A percentile compares a stretch with the other conserved stretches of the same genome.
Evolutionary conservation across 2,888 invertebrate species (phyloP).

Genomic region (Drepanosiphum platanoidis): DNA sequence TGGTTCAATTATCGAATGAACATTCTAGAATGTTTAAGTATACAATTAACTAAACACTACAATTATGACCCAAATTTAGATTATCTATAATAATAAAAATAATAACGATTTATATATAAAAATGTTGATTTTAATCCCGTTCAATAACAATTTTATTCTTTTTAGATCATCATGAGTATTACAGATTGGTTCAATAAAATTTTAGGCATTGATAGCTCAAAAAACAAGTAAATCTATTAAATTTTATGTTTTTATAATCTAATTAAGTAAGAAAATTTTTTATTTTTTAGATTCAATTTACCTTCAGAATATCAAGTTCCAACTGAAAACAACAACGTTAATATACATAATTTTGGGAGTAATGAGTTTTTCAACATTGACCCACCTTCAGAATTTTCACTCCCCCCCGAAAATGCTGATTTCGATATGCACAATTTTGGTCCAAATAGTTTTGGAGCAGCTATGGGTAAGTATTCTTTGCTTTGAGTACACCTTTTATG

Average conservation of each 20-base stretch:
- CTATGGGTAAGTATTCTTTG: background rate
- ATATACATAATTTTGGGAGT: background rate
- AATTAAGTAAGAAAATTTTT: background rate
- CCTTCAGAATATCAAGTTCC: conserved; percentile 46
- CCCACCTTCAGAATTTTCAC: conserved; percentile 41
- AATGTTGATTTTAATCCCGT: background rate
- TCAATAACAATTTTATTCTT: background rate
- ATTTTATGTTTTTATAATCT: background rate
- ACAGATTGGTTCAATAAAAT: conserved; percentile 36
- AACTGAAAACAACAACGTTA: background rate
- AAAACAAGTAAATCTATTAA: background rate
- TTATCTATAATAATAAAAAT: background rate
- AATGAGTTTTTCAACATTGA: background rate
- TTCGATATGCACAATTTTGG: background rate
- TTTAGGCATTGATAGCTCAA: background rate
- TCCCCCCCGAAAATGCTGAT: conserved; percentile 9
- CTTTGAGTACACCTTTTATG: background rate
- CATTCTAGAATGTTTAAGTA: background rate
- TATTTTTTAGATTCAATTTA: conserved; percentile 15
- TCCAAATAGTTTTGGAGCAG: background rate
- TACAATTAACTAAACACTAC: background rate
- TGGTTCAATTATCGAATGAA: background rate
- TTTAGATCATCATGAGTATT: conserved; percentile 28
- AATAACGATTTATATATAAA: background rate
- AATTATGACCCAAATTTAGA: background rate